Evolutionary conservation across 53 echinoderm and acorn worm species (phyloP), one percentile per base, ranked within the genome.

Genomic region (Zoroaster sp.): DNA sequence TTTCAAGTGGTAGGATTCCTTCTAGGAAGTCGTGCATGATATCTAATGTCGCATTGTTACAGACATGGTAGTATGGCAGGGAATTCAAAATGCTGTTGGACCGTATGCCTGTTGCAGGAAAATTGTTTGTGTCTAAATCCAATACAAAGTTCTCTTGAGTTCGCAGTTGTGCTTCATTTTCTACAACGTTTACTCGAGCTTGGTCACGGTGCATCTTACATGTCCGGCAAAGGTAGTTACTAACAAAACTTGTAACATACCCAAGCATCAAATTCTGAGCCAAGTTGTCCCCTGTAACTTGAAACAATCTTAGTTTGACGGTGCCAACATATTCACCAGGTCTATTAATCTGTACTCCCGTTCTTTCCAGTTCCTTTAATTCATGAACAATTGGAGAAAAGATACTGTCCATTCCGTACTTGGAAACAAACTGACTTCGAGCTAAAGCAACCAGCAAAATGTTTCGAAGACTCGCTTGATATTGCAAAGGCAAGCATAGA

Each of bases 201-300:
- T 31, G 23, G 1, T 71, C 76, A 32, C 86, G 76, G 59, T 83
- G 54, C 67, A 72, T 67, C 42, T 86, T 94, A 52, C 91, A 94
- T 45, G 86, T 32, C 30, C 91, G 35, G 43, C 93, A 93, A 14
- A 55, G 80, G 41, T 37, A 92, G 69, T 77, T 88, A 4, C 74
- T 74, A 4, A 46, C 49, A 66, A 92, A 94, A 73, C 94, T 92
- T 4, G n/a, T 51, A 13, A 71, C 54, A 75, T 86, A 94, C 2
- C 92, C 94, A 40, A 92, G 44, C 55, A 94, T 87, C 38, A 42
- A 36, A 53, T 94, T 89, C 8, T 89, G 71, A 25, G 74, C 94
- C 34, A 92, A 52, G 35, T 94, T 94, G 83, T 94, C 92, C 36
- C 94, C 91, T 66, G 65, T 92, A 5, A 92, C 90, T 76, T 89